A percentile compares a stretch with the other conserved stretches of the same genome.
phyloP scores from a whole-genome alignment of 2,888 invertebrate genomes.

The Ypsolopha sequella region DNA sequence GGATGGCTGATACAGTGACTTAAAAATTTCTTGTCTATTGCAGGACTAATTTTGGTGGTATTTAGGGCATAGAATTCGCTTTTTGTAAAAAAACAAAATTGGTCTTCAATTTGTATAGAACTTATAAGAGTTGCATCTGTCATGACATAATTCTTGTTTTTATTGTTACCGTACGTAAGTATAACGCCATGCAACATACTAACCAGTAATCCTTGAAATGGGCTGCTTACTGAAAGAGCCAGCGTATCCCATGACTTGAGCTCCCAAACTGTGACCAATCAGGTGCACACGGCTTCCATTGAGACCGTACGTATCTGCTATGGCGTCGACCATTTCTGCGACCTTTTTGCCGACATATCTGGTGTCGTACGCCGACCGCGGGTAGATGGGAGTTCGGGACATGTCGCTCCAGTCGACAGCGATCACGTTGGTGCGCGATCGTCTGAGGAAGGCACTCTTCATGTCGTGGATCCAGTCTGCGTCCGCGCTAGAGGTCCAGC shows the following conservation, averaged over 20 bases:
- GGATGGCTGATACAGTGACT: no score
- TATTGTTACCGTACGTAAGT: no score
- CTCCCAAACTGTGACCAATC: slow-evolving; percentile 71
- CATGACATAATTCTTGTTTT: no score
- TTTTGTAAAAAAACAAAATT: no score
- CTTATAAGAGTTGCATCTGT: no score
- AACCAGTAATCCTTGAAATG: slow-evolving; percentile 73
- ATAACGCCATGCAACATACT: slow-evolving; percentile 4
- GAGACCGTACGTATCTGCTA: slow-evolving; percentile 23
- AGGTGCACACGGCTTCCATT: slow-evolving; percentile 36
- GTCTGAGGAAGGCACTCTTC: slow-evolving; percentile 46
- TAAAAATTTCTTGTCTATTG: no score
- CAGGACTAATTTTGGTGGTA: no score
- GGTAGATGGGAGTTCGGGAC: slow-evolving; percentile 44
- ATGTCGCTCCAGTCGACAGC: slow-evolving; percentile 58
- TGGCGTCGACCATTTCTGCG: slow-evolving; percentile 32
- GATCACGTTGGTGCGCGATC: slow-evolving; percentile 60
- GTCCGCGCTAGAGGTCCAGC: slow-evolving; percentile 57
- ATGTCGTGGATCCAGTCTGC: slow-evolving; percentile 45
- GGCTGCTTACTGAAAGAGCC: slow-evolving; percentile 53
- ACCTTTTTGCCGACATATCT: slow-evolving; percentile 49
- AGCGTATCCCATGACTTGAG: slow-evolving; percentile 72
- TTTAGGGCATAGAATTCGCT: no score
- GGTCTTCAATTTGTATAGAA: no score
- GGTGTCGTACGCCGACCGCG: slow-evolving; percentile 49